Conservation (phyloP, 2,888 invertebrate species). For the Hemaris fuciformis region DNA sequence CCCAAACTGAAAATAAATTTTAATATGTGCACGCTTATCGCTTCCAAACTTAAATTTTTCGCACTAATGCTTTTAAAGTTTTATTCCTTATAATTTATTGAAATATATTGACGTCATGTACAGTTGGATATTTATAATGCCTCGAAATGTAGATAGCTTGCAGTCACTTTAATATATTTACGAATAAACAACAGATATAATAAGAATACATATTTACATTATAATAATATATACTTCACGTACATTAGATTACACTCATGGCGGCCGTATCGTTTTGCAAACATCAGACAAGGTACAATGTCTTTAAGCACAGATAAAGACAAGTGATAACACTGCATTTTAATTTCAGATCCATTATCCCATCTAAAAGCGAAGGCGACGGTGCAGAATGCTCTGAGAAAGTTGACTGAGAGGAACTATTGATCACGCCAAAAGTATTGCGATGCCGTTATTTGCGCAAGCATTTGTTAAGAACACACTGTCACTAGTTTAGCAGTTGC, state of each 20-base stretch:
- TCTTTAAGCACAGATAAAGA: conserved; percentile 13
- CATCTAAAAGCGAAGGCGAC: conserved; percentile 80
- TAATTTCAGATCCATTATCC: conserved; percentile 76
- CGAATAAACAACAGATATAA: not conserved
- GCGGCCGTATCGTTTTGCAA: not conserved
- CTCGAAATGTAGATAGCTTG: conserved; percentile 37
- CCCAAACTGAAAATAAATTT: conserved; percentile 66
- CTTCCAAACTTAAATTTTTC: conserved; percentile 71
- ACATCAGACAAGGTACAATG: not conserved
- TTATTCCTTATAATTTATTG: conserved; percentile 29
- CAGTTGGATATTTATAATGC: conserved; percentile 20
- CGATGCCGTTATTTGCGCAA: conserved; percentile 59
- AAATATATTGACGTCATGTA: conserved; percentile 31
- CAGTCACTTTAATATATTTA: conserved; percentile 24
- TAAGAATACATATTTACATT: not conserved
- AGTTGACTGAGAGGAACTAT: conserved; percentile 77
- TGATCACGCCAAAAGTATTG: conserved; percentile 47
- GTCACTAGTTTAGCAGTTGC: conserved; percentile 19
- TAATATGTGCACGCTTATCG: conserved; percentile 78
- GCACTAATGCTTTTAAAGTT: conserved; percentile 75
- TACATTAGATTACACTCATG: not conserved
- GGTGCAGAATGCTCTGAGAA: conserved; percentile 79
- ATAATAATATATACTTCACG: not conserved
- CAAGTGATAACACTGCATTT: conserved; percentile 27
- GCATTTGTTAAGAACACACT: conserved; percentile 63